Evolutionary conservation across 2,888 invertebrate species (phyloP).

Genomic region (Allolobophora icterica): DNA sequence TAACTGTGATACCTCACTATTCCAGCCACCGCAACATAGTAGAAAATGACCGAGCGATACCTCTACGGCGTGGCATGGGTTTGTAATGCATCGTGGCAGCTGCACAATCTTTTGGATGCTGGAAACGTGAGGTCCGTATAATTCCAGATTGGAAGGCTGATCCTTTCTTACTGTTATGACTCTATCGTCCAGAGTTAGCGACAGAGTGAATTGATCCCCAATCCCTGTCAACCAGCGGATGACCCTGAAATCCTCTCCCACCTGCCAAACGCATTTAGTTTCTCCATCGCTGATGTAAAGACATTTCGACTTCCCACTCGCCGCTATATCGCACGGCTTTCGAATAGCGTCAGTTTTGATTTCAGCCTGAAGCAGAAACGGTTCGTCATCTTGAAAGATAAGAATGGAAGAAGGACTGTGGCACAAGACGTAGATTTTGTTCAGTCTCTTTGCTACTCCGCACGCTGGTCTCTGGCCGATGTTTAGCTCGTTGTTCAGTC

Average conservation of each 20-base stretch:
- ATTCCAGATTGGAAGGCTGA: not conserved
- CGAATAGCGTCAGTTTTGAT: too few species aligned
- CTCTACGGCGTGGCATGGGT: not conserved
- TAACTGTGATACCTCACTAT: not conserved
- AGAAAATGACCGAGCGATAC: not conserved
- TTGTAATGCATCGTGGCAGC: not conserved
- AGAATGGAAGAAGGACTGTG: too few species aligned
- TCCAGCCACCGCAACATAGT: not conserved
- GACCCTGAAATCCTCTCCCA: not conserved
- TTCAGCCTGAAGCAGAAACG: too few species aligned
- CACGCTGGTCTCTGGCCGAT: too few species aligned
- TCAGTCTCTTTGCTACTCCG: too few species aligned
- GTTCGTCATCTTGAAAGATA: too few species aligned
- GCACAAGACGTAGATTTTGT: too few species aligned
- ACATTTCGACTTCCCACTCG: too few species aligned
- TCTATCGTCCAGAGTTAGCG: not conserved
- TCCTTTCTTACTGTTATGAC: not conserved
- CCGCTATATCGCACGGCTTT: too few species aligned
- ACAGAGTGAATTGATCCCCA: not conserved
- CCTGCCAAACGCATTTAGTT: not conserved
- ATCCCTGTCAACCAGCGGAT: not conserved
- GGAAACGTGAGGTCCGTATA: constrained; percentile 17
- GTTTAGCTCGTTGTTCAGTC: too few species aligned
- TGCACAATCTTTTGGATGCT: not conserved
- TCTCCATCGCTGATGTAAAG: not conserved